A percentile compares a stretch with the other conserved stretches of the same genome.
Evolutionary conservation across 2,888 invertebrate species (phyloP).

Genomic region (Eupithecia tripunctaria): DNA sequence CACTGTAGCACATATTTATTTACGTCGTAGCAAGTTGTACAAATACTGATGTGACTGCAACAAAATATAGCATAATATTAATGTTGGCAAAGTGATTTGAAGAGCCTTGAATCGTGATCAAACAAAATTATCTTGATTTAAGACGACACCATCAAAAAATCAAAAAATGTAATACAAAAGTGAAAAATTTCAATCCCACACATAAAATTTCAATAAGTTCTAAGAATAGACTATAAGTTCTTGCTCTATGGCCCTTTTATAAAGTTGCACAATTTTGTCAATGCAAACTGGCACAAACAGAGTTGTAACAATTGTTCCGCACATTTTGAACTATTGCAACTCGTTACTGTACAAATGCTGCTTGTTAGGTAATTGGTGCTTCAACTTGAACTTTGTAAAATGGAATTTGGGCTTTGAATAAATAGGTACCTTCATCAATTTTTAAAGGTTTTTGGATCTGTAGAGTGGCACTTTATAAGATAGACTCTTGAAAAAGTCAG

Average conservation of each 20-base stretch:
- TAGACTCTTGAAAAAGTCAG: background rate
- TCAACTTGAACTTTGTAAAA: background rate
- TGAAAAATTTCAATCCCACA: background rate
- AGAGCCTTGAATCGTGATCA: background rate
- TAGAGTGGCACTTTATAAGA: background rate
- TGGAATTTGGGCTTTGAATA: background rate
- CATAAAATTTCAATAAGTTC: background rate
- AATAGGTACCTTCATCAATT: background rate
- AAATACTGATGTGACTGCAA: background rate
- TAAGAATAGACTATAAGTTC: background rate
- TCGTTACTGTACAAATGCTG: constrained; percentile 6
- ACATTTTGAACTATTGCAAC: constrained; percentile 12
- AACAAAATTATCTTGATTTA: background rate
- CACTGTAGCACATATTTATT: background rate
- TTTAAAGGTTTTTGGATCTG: background rate
- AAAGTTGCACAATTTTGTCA: constrained; percentile 33
- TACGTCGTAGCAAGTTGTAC: background rate
- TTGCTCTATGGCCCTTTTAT: constrained; percentile 4
- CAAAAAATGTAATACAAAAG: background rate
- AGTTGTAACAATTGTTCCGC: constrained; percentile 17
- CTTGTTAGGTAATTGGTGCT: constrained; percentile 10
- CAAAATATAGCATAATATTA: background rate
- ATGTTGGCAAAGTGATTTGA: background rate
- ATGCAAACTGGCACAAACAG: constrained; percentile 32
- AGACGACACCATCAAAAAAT: background rate